Evolutionary conservation across 2,888 invertebrate genomes (phyloP), one percentile per base, ranked within the genome.

Genomic region (Copidosoma aretas): DNA sequence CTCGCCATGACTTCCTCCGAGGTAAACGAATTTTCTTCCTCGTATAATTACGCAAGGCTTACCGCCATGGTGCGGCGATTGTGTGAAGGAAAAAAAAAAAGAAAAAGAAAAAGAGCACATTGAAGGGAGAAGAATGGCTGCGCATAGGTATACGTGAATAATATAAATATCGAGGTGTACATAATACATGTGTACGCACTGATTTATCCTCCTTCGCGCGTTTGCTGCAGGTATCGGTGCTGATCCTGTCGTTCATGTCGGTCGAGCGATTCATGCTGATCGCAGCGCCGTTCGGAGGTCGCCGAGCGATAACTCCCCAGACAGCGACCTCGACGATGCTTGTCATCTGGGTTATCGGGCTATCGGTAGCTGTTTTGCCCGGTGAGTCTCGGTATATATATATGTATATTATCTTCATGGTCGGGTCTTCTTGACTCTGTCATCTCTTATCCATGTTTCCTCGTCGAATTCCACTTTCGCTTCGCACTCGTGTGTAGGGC

Each of bases 201-300:
- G 21, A 39, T n/a, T 61, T 53, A 58, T 53, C 61, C 58, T 61
- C 17, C n/a, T 21, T 60, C 56, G 43, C 14, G 15, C 52, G 8
- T n/a, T n/a, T 53, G 14, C 74, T 73, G 25, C 75, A 86, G 86
- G 86, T 90, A 1, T 91, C 91, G 10, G 88, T 91, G 79, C 80
- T 91, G 52, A 89, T 91, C 68, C 80, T 91, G 72, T 88, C 89
- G 1, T 89, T 90, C 77, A 90, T 91, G 87, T 90, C 91, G 1
- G 80, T 91, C 74, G 91, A 91, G 75, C 85, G 91, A 73, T 91
- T 89, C 78, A 80, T 90, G 71, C 80, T 89, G 63, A 90, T 91
- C 72, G 88, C 88, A 1, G 86, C 87, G 76, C 89, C 89, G 0
- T 85, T 89, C 73, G 87, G 87, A 41, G 85, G 86, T 14, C 86